phyloP scores from a whole-genome alignment of 2,888 invertebrate species.

The Cerastis leucographa region DNA sequence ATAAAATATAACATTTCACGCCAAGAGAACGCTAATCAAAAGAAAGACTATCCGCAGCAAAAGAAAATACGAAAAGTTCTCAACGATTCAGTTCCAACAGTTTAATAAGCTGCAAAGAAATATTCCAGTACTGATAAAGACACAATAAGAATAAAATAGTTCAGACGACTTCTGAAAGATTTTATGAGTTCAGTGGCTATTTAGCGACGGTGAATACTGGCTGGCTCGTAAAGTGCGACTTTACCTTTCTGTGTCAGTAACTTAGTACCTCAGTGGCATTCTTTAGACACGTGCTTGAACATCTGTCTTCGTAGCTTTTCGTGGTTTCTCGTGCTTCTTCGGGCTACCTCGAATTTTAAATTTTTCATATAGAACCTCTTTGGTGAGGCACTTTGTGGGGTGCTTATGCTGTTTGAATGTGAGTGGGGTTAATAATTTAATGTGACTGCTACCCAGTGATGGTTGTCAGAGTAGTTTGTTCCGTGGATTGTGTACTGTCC shows the following conservation, averaged over 20 bases:
- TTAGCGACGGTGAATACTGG: constrained; percentile 58
- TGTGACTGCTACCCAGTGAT: constrained; percentile 10
- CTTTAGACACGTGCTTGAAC: constrained; percentile 52
- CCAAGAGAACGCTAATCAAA: constrained; percentile 58
- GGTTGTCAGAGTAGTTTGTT: constrained; percentile 5
- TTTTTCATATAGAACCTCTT: constrained; percentile 55
- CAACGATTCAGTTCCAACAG: constrained; percentile 59
- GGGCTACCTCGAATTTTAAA: constrained; percentile 55
- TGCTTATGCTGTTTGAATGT: constrained; percentile 59
- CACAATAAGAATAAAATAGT: constrained; percentile 68
- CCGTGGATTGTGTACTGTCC: neutral
- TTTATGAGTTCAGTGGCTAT: constrained; percentile 65
- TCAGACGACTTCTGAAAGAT: constrained; percentile 61
- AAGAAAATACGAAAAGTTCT: constrained; percentile 61
- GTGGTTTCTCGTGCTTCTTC: constrained; percentile 48
- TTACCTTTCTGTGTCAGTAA: constrained; percentile 47
- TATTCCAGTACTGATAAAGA: constrained; percentile 67
- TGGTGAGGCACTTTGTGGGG: constrained; percentile 48
- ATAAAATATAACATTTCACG: constrained; percentile 55
- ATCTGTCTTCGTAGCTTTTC: constrained; percentile 47
- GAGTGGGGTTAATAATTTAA: constrained; percentile 55
- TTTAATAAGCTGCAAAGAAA: constrained; percentile 67
- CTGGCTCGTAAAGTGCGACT: constrained; percentile 56
- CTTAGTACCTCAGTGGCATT: constrained; percentile 34
- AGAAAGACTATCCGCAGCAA: constrained; percentile 56